Percentiles rank a stretch among this genome's conserved stretches.
Evolutionary conservation across 2,113 vertebrate genomes (phyloP).

Genomic region (Anhinga anhinga): DNA sequence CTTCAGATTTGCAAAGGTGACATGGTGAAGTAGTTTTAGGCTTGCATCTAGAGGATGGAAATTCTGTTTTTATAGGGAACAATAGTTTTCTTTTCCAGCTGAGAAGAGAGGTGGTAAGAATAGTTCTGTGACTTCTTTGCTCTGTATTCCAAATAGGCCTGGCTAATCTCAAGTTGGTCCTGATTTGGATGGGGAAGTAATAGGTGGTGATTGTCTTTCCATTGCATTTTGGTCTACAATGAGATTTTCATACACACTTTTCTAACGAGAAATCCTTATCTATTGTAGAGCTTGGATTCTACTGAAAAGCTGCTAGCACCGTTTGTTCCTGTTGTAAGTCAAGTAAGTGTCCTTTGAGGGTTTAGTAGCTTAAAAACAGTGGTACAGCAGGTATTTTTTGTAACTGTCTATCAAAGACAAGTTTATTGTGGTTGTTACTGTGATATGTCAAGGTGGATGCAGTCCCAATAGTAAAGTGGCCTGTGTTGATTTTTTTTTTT

Average conservation of each 20-base stretch:
- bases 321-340: slow-evolving; percentile 51
- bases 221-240: not conserved
- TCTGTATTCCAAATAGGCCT: not conserved
- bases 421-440: not conserved
- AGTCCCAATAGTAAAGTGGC: not conserved
- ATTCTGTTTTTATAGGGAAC: not conserved
- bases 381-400: not conserved
- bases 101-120: not conserved
- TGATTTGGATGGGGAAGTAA: not conserved
- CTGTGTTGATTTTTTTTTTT: not conserved
- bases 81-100: not conserved
- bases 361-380: not conserved
- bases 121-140: not conserved
- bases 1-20: not conserved
- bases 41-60: not conserved
- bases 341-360: slow-evolving; percentile 58
- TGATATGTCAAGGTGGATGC: not conserved
- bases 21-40: not conserved
- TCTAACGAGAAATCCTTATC: slow-evolving; percentile 4
- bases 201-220: not conserved
- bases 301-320: slow-evolving; percentile 81
- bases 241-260: not conserved
- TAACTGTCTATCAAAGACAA: not conserved
- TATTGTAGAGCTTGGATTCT: slow-evolving; percentile 77
- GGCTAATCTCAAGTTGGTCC: not conserved